Conservation (phyloP, 1,140 invertebrate species). For the Xylocopa sonorina region DNA sequence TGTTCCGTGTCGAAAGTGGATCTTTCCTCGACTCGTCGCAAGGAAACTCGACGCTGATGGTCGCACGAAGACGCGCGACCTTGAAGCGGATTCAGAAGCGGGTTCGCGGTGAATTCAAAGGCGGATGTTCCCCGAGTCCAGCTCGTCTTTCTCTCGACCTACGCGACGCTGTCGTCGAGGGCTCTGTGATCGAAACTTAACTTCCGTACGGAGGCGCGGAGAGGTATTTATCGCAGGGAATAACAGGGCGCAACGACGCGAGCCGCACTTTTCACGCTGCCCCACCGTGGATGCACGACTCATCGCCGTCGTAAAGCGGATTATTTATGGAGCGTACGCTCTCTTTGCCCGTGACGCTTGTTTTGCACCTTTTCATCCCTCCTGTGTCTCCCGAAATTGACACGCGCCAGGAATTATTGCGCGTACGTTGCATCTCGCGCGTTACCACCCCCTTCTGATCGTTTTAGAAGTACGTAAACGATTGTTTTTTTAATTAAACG, state of each 20-base stretch:
- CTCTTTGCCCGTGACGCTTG: slow-evolving; percentile 1
- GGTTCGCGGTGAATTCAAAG: neutral
- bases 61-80: neutral
- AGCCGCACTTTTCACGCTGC: slow-evolving; percentile 40
- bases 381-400: neutral
- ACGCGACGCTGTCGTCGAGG: neutral
- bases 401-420: neutral
- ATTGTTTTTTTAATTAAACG: too few species aligned
- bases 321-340: slow-evolving; percentile 56
- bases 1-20: neutral
- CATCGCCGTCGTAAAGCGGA: slow-evolving; percentile 47
- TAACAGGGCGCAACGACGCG: slow-evolving; percentile 38
- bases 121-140: neutral
- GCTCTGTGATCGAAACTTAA: slow-evolving; percentile 41
- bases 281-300: slow-evolving; percentile 51
- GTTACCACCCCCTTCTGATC: too few species aligned
- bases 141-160: neutral
- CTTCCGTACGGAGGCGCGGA: slow-evolving; percentile 8
- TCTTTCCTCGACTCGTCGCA: neutral
- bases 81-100: neutral
- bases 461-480: too few species aligned
- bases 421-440: too few species aligned
- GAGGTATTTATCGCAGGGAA: slow-evolving; percentile 54
- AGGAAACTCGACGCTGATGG: neutral
- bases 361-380: slow-evolving; percentile 7